phyloP scores from a whole-genome alignment of 2,113 vertebrate species.

The Oxyruncus cristatus region DNA sequence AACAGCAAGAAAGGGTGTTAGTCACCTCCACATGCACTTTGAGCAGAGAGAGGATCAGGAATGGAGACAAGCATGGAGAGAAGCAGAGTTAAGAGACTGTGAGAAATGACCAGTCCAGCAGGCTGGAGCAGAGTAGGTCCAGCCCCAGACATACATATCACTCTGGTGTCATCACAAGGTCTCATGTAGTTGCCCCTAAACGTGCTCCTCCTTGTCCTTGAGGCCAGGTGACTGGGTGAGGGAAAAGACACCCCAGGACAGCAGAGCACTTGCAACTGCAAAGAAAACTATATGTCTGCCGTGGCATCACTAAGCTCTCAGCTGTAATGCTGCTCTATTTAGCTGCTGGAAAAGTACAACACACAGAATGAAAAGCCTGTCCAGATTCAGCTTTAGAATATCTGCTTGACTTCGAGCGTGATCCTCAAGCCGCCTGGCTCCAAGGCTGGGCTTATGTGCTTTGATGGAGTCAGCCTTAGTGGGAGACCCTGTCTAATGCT shows the following conservation, averaged over 20 bases:
- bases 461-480: neutral
- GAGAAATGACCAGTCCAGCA: neutral
- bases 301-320: neutral
- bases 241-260: neutral
- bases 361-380: neutral
- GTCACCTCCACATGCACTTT: neutral
- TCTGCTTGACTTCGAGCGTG: fast-evolving
- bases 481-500: neutral
- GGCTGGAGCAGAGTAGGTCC: neutral
- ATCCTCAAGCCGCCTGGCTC: neutral
- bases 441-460: neutral
- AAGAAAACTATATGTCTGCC: neutral
- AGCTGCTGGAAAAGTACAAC: slow-evolving; percentile 7
- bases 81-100: neutral
- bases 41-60: neutral
- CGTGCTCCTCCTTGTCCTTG: neutral
- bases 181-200: neutral
- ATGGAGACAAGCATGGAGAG: neutral
- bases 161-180: neutral
- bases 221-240: neutral
- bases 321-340: neutral
- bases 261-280: neutral
- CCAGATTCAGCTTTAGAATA: neutral
- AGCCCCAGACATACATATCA: neutral
- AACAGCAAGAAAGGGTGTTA: neutral